Conservation (phyloP, 2,888 invertebrate genomes). For the Lepidochrysops patricia region DNA sequence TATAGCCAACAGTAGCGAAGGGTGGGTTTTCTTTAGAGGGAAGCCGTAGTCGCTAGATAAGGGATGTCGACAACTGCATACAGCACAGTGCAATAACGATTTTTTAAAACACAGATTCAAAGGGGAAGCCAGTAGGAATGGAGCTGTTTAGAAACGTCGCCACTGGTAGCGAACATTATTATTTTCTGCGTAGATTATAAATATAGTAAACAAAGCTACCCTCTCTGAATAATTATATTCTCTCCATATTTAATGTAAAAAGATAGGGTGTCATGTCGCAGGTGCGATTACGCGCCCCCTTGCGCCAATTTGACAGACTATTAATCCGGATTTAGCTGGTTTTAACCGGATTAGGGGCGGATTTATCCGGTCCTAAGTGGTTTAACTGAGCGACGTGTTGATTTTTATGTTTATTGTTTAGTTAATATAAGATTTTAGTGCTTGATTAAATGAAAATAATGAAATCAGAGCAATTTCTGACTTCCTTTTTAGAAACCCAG, state of each 20-base stretch:
- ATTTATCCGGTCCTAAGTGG: conserved; percentile 50
- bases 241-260: conserved; percentile 29
- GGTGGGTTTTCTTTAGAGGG: no score
- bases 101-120: no score
- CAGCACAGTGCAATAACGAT: no score
- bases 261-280: conserved; percentile 38
- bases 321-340: conserved; percentile 65
- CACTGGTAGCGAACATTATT: neutral
- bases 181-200: neutral
- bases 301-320: conserved; percentile 68
- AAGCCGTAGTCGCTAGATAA: no score
- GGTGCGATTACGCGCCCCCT: conserved; percentile 52
- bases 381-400: conserved; percentile 36
- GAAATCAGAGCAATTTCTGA: neutral
- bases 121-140: no score
- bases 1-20: no score
- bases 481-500: no score
- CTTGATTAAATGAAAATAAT: conserved; percentile 20
- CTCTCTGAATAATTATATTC: conserved; percentile 19
- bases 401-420: conserved; percentile 19
- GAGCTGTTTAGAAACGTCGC: no score
- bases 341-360: conserved; percentile 51
- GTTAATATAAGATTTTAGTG: conserved; percentile 14
- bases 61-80: no score
- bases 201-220: conserved; percentile 9